Conservation (phyloP, 2,888 invertebrate species). For the Lithophane semibrunnea region DNA sequence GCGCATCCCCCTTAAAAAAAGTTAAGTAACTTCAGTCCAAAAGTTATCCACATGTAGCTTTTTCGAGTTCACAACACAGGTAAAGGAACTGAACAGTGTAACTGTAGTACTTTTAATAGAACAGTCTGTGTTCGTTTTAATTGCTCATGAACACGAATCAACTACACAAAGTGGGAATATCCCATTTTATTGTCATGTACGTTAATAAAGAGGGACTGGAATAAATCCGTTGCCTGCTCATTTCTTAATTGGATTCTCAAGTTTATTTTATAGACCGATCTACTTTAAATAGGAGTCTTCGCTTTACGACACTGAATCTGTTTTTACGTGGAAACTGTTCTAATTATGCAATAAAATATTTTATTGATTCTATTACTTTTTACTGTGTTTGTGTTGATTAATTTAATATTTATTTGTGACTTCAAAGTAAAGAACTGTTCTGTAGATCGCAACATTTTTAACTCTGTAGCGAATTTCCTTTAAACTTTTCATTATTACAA, state of each 20-base stretch:
- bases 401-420: conserved; percentile 25
- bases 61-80: conserved; percentile 30
- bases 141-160: conserved; percentile 69
- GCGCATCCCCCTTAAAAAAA: not conserved
- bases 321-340: conserved; percentile 73
- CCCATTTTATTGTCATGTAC: conserved; percentile 82
- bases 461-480: not conserved
- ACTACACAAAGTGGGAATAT: conserved; percentile 75
- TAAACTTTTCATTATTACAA: not conserved
- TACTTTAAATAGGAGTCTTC: conserved; percentile 81
- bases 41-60: conserved; percentile 12
- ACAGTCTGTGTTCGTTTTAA: conserved; percentile 68
- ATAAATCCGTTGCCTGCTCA: conserved; percentile 85
- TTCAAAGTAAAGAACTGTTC: conserved; percentile 19
- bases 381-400: conserved; percentile 44
- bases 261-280: conserved; percentile 87
- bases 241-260: conserved; percentile 89
- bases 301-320: conserved; percentile 83
- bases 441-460: conserved; percentile 2
- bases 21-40: not conserved
- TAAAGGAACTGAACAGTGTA: conserved; percentile 23
- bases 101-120: conserved; percentile 54
- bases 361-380: conserved; percentile 69
- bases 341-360: conserved; percentile 70
- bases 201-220: conserved; percentile 83